Percentiles rank a stretch among this genome's conserved stretches.
phyloP scores from a whole-genome alignment of 2,113 vertebrate species.

The Pterocles burchelli region DNA sequence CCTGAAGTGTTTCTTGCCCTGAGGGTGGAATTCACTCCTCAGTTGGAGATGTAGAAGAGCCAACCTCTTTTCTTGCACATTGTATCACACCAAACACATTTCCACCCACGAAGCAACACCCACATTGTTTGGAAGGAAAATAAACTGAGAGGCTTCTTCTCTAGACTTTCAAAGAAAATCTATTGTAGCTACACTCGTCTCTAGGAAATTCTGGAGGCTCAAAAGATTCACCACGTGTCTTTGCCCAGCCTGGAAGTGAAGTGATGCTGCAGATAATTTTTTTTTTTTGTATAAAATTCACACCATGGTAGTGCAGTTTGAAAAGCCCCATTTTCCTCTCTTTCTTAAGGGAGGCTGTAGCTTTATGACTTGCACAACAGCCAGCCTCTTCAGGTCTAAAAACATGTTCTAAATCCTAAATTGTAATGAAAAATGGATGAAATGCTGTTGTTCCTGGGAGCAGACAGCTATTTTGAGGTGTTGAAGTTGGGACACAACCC shows the following conservation, averaged over 20 bases:
- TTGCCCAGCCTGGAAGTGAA: not conserved
- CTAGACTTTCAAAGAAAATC: not conserved
- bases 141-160: not conserved
- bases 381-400: not conserved
- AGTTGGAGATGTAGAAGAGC: not conserved
- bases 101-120: not conserved
- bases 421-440: not conserved
- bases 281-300: not conserved
- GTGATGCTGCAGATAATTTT: not conserved
- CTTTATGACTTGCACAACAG: not conserved
- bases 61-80: not conserved
- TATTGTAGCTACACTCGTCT: not conserved
- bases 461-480: not conserved
- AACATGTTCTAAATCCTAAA: not conserved
- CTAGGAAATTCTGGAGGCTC: not conserved
- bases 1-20: not conserved
- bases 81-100: conserved; percentile 11
- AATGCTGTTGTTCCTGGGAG: not conserved
- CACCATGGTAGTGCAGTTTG: not conserved
- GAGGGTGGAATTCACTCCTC: not conserved
- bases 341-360: not conserved
- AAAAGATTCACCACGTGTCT: not conserved
- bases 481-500: not conserved
- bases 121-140: conserved; percentile 35
- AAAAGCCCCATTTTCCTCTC: not conserved